phyloP scores from a whole-genome alignment of 2,888 invertebrate genomes.

The Pyrrhia umbra region DNA sequence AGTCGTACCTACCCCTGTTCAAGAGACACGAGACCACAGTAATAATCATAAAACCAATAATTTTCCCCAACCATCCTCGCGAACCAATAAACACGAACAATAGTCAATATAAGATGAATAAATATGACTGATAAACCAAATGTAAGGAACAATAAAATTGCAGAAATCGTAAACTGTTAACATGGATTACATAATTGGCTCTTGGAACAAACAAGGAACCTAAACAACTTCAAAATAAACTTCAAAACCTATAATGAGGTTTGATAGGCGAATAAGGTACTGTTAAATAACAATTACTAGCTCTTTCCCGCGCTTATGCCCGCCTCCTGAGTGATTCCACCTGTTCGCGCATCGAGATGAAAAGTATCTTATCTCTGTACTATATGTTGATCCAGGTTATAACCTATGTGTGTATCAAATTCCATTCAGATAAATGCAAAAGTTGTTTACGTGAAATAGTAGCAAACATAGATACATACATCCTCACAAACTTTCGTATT shows the following conservation, averaged over 20 bases:
- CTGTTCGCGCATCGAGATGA: no score
- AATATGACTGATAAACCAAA: slow-evolving; percentile 28
- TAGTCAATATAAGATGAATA: slow-evolving; percentile 28
- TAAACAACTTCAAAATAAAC: background rate
- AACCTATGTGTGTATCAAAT: no score
- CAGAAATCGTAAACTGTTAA: background rate
- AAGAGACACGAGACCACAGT: background rate
- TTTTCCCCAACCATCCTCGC: background rate
- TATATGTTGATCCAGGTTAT: no score
- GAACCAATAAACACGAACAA: slow-evolving; percentile 34
- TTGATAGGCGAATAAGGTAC: background rate
- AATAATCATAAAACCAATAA: slow-evolving; percentile 3
- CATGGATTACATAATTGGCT: background rate
- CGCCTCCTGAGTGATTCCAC: no score
- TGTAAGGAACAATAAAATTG: slow-evolving; percentile 20
- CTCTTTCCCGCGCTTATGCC: no score
- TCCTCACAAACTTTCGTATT: no score
- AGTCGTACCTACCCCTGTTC: background rate
- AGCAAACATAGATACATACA: no score
- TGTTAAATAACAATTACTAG: background rate
- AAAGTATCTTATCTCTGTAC: no score
- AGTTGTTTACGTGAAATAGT: no score
- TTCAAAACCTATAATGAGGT: background rate
- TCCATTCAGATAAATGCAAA: no score
- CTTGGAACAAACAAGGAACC: background rate